Conservation (phyloP, 2,888 invertebrate species). For the Drosophila demipolita region DNA sequence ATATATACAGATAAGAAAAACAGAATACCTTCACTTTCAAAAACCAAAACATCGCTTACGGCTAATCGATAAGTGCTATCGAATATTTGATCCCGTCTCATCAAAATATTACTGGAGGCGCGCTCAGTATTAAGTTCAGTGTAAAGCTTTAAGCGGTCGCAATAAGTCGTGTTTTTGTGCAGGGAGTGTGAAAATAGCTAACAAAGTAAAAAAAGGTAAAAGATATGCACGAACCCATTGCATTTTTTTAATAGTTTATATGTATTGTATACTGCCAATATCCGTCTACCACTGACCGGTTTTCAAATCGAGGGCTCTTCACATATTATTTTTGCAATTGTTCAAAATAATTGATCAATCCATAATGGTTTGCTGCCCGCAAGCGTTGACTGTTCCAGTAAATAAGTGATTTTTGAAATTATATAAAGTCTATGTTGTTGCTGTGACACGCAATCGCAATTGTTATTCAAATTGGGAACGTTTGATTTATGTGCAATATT, state of each 20-base stretch:
- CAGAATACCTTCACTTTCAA: neutral
- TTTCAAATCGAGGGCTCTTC: slow-evolving; percentile 21
- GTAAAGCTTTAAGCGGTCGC: slow-evolving; percentile 24
- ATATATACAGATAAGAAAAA: neutral
- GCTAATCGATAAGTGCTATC: slow-evolving; percentile 18
- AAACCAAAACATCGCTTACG: neutral
- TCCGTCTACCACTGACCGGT: slow-evolving; percentile 22
- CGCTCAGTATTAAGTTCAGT: slow-evolving; percentile 39
- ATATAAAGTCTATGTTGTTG: slow-evolving; percentile 10
- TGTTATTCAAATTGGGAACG: slow-evolving; percentile 10
- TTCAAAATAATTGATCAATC: slow-evolving; percentile 18
- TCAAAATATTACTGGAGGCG: slow-evolving; percentile 35
- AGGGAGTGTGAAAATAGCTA: slow-evolving; percentile 1
- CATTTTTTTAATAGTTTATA: slow-evolving; percentile 21
- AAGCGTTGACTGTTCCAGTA: slow-evolving; percentile 5
- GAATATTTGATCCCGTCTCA: neutral
- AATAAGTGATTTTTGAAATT: slow-evolving; percentile 29
- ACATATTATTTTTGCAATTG: slow-evolving; percentile 28
- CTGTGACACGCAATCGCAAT: slow-evolving; percentile 42
- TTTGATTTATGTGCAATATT: slow-evolving; percentile 14
- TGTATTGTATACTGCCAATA: slow-evolving; percentile 9
- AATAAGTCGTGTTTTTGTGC: slow-evolving; percentile 10
- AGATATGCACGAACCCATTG: slow-evolving; percentile 16
- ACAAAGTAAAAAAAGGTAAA: slow-evolving; percentile 43
- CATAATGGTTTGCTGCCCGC: slow-evolving; percentile 11